Base-by-base conservation (phyloP, 1,140 invertebrate genomes). In the Drosophila quadrilineata region DNA sequence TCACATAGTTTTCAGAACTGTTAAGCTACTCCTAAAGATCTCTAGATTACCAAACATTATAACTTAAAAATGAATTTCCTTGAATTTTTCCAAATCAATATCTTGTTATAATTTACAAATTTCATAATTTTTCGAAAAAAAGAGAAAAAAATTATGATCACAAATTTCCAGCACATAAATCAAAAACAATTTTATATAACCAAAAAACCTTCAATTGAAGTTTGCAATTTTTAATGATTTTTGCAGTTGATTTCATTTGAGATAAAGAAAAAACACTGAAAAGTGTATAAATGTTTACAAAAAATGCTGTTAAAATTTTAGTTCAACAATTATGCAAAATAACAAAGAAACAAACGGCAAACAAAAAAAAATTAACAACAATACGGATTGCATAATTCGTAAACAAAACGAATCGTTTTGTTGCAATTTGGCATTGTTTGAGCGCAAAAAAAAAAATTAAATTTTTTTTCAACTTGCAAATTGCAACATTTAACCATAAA, bases 391-490 rank as follows among this genome's bases (percentile, higher is more conserved):
- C 76, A 84, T 65, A 84, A 80, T 22, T 49, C 48, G 17, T 24
- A 66, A 68, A 56, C 45, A 14, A 33, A 56, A 56, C 26, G 24
- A 68, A 60, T 36, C 46, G 31, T 52, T 80, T 82, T 76, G 38
- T 71, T 65, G 75, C 76, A 60, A 72, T 49, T 70, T 66, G 21
- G 54, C 46, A 59, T 41, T 65, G 45, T 69, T 68, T 54, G 46
- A 31, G 43, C 22, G 40, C 29, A 24, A 4, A 10, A 12, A 33
- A 66, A 72, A 58, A 77, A 56, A 77, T 77, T 63, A 57, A 59
- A 60, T 71, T 82, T 74, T 76, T 64, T 52, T 71, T 60, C 76
- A 82, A 86, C 76, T 87, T 22, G 66, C 57, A 82, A 82, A 82
- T 82, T 82, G 76, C 82, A 82, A 82, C 60, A 79, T 66, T 87